Percentiles rank a stretch among this genome's conserved stretches.
Evolutionary conservation across 2,113 vertebrate genomes (phyloP).

Genomic region (Sinocyclocheilus anshuiensis): DNA sequence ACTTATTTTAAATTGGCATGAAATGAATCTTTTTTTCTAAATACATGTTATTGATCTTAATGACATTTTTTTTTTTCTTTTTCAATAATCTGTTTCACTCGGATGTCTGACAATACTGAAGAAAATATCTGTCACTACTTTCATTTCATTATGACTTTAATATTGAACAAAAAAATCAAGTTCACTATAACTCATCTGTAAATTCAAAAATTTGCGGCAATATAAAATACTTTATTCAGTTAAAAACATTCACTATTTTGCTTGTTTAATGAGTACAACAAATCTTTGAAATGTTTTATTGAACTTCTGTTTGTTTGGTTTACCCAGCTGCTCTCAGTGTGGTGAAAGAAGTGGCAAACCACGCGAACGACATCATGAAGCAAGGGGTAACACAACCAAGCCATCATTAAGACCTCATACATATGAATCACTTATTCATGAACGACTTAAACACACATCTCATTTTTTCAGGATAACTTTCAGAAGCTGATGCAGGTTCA

Average conservation of each 20-base stretch:
- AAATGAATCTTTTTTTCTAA: too few relatives aligned
- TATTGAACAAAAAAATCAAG: background rate
- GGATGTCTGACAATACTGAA: background rate
- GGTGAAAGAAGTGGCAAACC: conserved; percentile 97
- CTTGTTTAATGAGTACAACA: too few relatives aligned
- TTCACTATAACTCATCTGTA: background rate
- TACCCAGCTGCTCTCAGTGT: conserved; percentile 88
- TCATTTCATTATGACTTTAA: too few relatives aligned
- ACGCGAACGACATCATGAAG: conserved; percentile 98
- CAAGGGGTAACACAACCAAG: conserved; percentile 85
- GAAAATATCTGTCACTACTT: background rate
- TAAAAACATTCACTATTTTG: background rate
- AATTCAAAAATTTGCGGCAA: too few relatives aligned
- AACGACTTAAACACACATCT: background rate
- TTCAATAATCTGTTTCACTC: background rate
- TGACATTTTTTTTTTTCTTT: background rate
- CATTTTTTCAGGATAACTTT: conserved; percentile 87
- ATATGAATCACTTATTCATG: background rate
- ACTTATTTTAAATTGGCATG: background rate
- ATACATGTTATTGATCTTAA: background rate
- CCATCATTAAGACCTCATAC: background rate
- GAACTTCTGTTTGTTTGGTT: conserved; percentile 2
- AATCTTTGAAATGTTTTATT: background rate
- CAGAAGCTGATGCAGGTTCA: conserved; percentile 99
- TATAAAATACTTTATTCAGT: too few relatives aligned